These are phyloP conservation scores for Ashinkailepas kermadecensis DNA, from an alignment of 2,888 invertebrate genomes.

Conservation along the genomic window DNA sequence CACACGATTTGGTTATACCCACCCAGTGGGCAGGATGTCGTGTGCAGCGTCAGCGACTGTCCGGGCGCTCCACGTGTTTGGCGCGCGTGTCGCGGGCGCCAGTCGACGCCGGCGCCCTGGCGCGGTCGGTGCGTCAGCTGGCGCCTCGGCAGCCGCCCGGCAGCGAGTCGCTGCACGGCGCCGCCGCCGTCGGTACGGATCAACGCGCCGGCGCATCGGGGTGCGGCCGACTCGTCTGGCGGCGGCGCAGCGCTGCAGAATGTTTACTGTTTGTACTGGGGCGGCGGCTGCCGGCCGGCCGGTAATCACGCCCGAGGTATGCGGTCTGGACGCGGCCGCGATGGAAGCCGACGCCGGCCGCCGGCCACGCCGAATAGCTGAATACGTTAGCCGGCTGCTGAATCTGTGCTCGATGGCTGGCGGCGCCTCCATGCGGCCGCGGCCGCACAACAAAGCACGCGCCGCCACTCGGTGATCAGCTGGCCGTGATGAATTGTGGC, in stretches of 20 bases:
- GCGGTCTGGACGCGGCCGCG: neutral
- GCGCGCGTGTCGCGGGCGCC: too few relatives aligned
- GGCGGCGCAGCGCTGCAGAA: neutral
- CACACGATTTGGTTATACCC: too few relatives aligned
- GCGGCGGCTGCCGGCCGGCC: neutral
- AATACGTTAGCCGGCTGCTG: neutral
- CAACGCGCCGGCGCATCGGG: too few relatives aligned
- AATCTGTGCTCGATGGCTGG: neutral
- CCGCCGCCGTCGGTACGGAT: too few relatives aligned
- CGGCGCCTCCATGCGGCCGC: neutral
- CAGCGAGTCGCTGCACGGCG: neutral
- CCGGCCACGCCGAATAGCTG: neutral
- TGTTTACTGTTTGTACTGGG: slow-evolving; percentile 11
- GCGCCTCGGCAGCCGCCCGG: neutral
- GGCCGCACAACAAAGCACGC: neutral
- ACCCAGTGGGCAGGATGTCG: too few relatives aligned
- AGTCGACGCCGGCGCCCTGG: too few relatives aligned
- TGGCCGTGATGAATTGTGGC: neutral
- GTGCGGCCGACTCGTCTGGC: neutral
- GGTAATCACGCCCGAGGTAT: neutral
- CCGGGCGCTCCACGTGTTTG: too few relatives aligned
- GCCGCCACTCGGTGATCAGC: neutral
- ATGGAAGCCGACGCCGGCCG: neutral
- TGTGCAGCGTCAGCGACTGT: too few relatives aligned
- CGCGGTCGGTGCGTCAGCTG: neutral